These are phyloP conservation scores for Drosophila athabasca DNA, from an alignment of 1,140 invertebrate species.

Conservation along the genomic window DNA sequence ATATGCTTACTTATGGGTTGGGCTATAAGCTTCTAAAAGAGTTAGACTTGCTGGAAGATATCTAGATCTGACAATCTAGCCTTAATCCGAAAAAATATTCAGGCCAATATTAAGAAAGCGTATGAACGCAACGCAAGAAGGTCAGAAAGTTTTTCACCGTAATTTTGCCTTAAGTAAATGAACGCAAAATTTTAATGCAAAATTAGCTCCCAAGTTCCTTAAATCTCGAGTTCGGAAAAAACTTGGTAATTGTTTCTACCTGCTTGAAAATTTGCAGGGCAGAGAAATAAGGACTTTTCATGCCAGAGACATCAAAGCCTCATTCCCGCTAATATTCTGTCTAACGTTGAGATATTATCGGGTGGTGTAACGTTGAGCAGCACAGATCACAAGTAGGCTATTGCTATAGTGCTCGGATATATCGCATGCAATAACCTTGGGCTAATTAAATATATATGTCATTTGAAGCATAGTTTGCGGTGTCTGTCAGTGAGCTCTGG, in stretches of 20 bases:
- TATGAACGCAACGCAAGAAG: background rate
- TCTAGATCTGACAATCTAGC: background rate
- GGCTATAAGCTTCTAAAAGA: no score
- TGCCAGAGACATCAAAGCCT: constrained; percentile 3
- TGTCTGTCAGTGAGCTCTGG: no score
- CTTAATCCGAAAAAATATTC: background rate
- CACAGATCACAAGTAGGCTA: no score
- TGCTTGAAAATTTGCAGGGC: constrained; percentile 10
- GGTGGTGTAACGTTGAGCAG: no score
- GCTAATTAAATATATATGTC: no score
- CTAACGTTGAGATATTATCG: background rate
- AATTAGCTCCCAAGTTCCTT: constrained; percentile 5
- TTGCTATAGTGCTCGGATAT: no score
- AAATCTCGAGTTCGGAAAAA: constrained; percentile 5
- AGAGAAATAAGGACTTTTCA: constrained; percentile 19
- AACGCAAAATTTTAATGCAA: constrained; percentile 14
- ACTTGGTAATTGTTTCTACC: constrained; percentile 8
- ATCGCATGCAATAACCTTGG: no score
- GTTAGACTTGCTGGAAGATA: background rate
- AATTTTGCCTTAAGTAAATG: constrained; percentile 15
- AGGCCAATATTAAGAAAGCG: background rate
- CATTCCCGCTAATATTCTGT: background rate
- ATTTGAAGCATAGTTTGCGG: no score
- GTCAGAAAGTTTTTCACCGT: constrained; percentile 13
- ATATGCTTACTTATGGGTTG: no score